A percentile compares a stretch with the other conserved stretches of the same genome.
phyloP scores from a whole-genome alignment of 2,888 invertebrate species.

The Dasysyrphus albostriatus region DNA sequence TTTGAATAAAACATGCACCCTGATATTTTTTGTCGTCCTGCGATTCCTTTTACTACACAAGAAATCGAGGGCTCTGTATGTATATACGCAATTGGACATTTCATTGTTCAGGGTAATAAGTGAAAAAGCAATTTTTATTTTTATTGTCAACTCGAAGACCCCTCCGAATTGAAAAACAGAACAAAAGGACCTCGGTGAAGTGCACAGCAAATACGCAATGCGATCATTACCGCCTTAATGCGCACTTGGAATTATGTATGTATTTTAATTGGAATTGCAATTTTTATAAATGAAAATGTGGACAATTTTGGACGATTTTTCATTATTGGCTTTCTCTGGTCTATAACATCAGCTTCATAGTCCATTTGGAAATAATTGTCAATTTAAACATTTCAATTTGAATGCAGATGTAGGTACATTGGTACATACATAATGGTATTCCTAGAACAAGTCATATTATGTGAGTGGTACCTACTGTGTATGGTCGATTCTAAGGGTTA shows the following conservation, averaged over 20 bases:
- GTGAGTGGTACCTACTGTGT: not conserved
- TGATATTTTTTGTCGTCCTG: constrained; percentile 30
- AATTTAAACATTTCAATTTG: constrained; percentile 65
- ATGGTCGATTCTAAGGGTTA: not conserved
- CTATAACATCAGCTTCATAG: too few relatives aligned
- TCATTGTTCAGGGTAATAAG: constrained; percentile 52
- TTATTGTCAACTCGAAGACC: not conserved
- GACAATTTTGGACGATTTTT: constrained; percentile 4
- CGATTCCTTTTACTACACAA: not conserved
- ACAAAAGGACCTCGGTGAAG: constrained; percentile 55
- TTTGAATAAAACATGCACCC: constrained; percentile 46
- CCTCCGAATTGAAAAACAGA: not conserved
- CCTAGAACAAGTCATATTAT: not conserved
- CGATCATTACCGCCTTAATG: constrained; percentile 71
- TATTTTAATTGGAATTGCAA: constrained; percentile 68
- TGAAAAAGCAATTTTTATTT: constrained; percentile 42
- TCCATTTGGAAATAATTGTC: constrained; percentile 17
- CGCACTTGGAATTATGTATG: constrained; percentile 63
- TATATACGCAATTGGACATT: constrained; percentile 19
- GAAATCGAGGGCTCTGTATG: not conserved
- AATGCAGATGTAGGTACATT: constrained; percentile 36
- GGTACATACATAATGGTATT: not conserved
- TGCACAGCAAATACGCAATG: constrained; percentile 57
- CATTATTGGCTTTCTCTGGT: not conserved
- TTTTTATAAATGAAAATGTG: constrained; percentile 36